A percentile compares a stretch with the other conserved stretches of the same genome.
Evolutionary conservation across 2,888 invertebrate species (phyloP).

Genomic region (Perithous albicinctus): DNA sequence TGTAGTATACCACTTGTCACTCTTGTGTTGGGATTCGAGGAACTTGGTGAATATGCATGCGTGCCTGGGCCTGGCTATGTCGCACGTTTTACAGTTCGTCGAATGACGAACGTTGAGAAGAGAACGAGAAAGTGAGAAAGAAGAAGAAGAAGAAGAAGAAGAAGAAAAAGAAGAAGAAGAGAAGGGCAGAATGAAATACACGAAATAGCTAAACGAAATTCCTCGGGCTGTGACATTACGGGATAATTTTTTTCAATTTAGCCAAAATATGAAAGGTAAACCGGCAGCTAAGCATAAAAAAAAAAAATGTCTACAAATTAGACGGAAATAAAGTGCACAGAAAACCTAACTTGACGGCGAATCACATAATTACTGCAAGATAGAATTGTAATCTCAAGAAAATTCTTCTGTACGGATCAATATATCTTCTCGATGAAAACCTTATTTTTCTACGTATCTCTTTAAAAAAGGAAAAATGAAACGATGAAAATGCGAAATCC

Average conservation of each 20-base stretch:
- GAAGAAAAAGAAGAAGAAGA: neutral
- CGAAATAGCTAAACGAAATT: conserved; percentile 11
- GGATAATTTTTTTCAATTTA: neutral
- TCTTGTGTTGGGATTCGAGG: conserved; percentile 18
- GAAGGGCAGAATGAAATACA: neutral
- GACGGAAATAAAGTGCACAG: no score
- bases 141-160: neutral
- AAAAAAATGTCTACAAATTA: no score
- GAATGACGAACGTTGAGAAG: conserved; percentile 7
- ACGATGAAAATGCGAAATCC: conserved; percentile 52
- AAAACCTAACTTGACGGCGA: no score
- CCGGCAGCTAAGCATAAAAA: no score
- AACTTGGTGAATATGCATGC: conserved; percentile 35
- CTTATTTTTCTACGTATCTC: neutral
- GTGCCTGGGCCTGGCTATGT: neutral
- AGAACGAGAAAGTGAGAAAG: neutral
- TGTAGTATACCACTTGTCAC: conserved; percentile 2
- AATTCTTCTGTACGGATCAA: no score
- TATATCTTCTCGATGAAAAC: no score
- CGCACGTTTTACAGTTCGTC: conserved; percentile 41
- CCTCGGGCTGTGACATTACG: neutral
- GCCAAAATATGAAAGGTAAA: no score
- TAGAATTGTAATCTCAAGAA: no score
- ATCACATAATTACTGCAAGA: no score
- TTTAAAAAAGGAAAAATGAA: neutral